phyloP scores from a whole-genome alignment of 2,797 vertebrate genomes.

The Anniella stebbinsi region DNA sequence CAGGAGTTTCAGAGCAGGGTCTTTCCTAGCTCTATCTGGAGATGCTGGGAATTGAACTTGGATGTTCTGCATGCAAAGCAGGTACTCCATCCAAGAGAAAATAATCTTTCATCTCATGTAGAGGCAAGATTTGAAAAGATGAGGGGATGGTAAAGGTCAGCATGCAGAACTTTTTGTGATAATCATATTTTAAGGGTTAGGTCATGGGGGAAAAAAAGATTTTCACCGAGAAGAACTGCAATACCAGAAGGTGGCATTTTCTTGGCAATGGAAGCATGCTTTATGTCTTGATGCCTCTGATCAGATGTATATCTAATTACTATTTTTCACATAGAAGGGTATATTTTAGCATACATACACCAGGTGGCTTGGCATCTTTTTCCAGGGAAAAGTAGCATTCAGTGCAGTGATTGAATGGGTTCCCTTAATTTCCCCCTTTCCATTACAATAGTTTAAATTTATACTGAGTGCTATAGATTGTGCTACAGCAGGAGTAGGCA shows the following conservation, averaged over 20 bases:
- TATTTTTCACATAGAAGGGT: fast-evolving
- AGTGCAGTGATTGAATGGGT: not conserved
- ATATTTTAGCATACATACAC: not conserved
- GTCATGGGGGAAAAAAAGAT: not conserved
- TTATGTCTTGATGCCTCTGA: conserved; percentile 9
- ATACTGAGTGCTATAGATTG: not conserved
- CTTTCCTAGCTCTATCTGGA: not conserved
- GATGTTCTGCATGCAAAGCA: not conserved
- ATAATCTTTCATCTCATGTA: fast-evolving
- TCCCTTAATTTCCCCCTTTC: not conserved
- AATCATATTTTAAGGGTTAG: conserved; percentile 22
- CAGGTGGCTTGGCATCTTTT: conserved; percentile 3
- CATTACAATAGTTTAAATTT: no score
- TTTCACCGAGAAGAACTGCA: not conserved
- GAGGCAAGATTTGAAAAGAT: not conserved
- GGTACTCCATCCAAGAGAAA: not conserved
- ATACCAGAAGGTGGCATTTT: conserved; percentile 6
- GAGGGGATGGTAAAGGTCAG: not conserved
- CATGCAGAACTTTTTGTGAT: conserved; percentile 6
- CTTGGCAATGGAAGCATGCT: conserved; percentile 17
- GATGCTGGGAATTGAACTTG: not conserved
- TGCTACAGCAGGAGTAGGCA: not conserved
- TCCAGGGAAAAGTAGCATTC: not conserved
- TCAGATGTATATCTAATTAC: not conserved
- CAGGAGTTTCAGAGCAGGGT: no score